These are phyloP conservation scores for Paradoxurus hermaphroditus DNA, from an alignment of 2,113 vertebrate genomes.

Conservation along the genomic window DNA sequence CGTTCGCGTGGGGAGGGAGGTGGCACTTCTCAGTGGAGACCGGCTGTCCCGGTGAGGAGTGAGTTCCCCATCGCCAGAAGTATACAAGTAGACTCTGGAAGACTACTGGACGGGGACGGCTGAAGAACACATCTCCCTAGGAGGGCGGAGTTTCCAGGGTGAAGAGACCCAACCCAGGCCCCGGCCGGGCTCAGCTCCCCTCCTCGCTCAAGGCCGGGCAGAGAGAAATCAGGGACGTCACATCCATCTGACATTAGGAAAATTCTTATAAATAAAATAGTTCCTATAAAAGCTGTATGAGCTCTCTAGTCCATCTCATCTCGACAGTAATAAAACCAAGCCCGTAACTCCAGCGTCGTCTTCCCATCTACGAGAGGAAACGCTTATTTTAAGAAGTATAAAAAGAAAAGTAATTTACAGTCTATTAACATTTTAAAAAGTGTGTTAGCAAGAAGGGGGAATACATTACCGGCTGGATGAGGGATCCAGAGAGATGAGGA, in stretches of 20 bases:
- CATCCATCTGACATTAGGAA: conserved; percentile 82
- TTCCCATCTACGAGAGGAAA: conserved; percentile 65
- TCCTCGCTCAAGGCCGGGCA: conserved; percentile 27
- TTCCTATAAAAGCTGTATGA: conserved; percentile 83
- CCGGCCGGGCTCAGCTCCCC: neutral
- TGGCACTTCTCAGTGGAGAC: neutral
- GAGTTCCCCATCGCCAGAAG: neutral
- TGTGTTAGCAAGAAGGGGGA: conserved; percentile 10
- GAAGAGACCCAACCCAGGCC: neutral
- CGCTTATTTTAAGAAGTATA: conserved; percentile 75
- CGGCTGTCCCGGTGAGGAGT: neutral
- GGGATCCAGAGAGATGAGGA: neutral
- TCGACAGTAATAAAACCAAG: conserved; percentile 70
- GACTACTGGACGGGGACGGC: rapidly evolving
- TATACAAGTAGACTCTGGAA: neutral
- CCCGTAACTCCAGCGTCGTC: conserved; percentile 48
- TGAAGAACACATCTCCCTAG: no score
- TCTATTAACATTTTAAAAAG: conserved; percentile 75
- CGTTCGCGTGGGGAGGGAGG: neutral
- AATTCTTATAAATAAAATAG: conserved; percentile 87
- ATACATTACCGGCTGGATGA: neutral
- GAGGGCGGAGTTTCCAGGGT: neutral
- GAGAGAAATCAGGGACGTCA: conserved; percentile 68
- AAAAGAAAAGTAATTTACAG: conserved; percentile 76
- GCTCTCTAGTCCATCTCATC: conserved; percentile 77